Conservation (phyloP, 2,888 invertebrate species). For the Thecocarcelia acutangulata region DNA sequence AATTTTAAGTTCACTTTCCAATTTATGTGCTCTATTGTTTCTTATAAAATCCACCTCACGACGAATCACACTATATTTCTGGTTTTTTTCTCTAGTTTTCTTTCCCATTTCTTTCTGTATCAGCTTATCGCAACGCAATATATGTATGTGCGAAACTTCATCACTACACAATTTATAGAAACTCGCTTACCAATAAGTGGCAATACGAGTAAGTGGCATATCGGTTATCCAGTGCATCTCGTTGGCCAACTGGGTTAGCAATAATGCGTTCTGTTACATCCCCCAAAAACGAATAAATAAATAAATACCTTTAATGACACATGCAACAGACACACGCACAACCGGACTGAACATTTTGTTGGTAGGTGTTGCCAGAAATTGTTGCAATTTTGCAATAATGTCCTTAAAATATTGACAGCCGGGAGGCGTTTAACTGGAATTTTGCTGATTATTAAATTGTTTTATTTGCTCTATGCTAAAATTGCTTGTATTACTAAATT, state of each 20-base stretch:
- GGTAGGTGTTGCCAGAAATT: conserved; percentile 57
- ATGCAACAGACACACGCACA: not conserved
- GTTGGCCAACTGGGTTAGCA: not conserved
- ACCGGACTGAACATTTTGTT: not conserved
- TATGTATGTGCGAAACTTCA: too few relatives aligned
- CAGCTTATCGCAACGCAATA: too few relatives aligned
- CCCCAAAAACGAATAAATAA: conserved; percentile 23
- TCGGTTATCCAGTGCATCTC: too few relatives aligned
- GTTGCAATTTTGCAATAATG: conserved; percentile 52
- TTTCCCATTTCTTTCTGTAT: too few relatives aligned
- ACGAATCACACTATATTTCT: too few relatives aligned
- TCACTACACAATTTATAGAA: too few relatives aligned
- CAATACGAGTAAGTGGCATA: too few relatives aligned
- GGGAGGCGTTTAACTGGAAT: conserved; percentile 42
- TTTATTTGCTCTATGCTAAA: not conserved
- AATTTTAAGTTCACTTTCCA: too few relatives aligned
- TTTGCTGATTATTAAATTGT: conserved; percentile 6
- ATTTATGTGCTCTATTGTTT: too few relatives aligned
- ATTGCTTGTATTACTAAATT: not conserved
- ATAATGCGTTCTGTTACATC: conserved; percentile 32
- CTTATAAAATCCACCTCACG: too few relatives aligned
- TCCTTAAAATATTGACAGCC: conserved; percentile 58
- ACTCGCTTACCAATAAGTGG: too few relatives aligned
- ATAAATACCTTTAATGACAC: not conserved
- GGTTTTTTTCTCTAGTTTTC: too few relatives aligned